Conservation (phyloP, 23 tunicate species). For the Diplosoma virens region DNA sequence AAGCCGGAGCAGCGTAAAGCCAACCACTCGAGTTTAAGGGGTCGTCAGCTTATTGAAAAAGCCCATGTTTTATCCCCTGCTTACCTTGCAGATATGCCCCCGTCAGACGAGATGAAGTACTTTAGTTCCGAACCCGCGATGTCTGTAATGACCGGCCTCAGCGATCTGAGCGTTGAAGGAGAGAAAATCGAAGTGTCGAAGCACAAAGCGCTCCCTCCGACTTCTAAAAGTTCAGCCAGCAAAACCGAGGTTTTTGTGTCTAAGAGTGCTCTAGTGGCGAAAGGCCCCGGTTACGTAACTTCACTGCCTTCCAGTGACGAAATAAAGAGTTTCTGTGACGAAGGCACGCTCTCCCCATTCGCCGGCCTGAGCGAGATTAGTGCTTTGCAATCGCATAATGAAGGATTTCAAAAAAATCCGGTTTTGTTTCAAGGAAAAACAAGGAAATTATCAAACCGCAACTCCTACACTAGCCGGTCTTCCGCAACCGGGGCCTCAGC, state of each 20-base stretch:
- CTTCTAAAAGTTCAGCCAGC: background rate
- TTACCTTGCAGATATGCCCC: slow-evolving; percentile 31
- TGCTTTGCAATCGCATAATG: slow-evolving; percentile 51
- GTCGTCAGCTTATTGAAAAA: background rate
- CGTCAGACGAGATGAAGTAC: slow-evolving; percentile 43
- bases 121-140: slow-evolving; percentile 47
- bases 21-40: background rate
- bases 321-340: slow-evolving; percentile 43
- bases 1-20: background rate
- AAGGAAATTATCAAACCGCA: slow-evolving; percentile 12
- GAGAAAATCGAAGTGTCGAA: slow-evolving; percentile 13
- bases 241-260: background rate
- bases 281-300: slow-evolving; percentile 65
- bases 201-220: background rate
- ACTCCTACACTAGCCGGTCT: slow-evolving; percentile 52
- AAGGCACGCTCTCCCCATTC: slow-evolving; percentile 76
- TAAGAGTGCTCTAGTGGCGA: background rate
- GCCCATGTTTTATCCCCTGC: slow-evolving; percentile 19
- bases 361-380: slow-evolving; percentile 69
- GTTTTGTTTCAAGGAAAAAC: background rate
- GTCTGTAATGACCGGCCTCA: slow-evolving; percentile 69
- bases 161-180: slow-evolving; percentile 57
- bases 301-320: slow-evolving; percentile 85
- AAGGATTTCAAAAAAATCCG: slow-evolving; percentile 31
- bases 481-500: slow-evolving; percentile 75